phyloP scores from a whole-genome alignment of 2,797 vertebrate species.

The Rhabdomys pumilio region DNA sequence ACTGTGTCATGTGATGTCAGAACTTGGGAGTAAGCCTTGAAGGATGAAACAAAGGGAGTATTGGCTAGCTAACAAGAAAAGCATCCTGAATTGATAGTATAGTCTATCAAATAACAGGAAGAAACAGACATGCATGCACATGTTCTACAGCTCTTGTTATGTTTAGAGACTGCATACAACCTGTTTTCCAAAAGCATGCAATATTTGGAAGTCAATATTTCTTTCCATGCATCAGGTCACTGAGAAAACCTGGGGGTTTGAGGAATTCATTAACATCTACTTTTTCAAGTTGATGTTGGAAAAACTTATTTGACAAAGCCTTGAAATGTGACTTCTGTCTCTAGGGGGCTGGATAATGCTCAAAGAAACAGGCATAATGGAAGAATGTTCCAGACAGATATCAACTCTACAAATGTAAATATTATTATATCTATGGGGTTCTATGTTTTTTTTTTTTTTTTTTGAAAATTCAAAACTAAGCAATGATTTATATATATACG shows the following conservation, averaged over 20 bases:
- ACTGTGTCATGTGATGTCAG: slow-evolving; percentile 65
- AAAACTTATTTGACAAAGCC: neutral
- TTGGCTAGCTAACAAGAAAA: neutral
- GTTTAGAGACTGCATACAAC: neutral
- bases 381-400: neutral
- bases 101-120: neutral
- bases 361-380: neutral
- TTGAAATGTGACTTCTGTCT: neutral
- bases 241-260: slow-evolving; percentile 38
- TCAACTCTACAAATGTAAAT: neutral
- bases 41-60: slow-evolving; percentile 62
- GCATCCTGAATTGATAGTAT: neutral
- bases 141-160: neutral
- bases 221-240: slow-evolving; percentile 2
- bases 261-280: neutral
- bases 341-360: neutral
- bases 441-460: too few species aligned
- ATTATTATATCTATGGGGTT: neutral
- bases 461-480: slow-evolving; percentile 43
- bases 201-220: slow-evolving; percentile 37
- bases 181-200: neutral
- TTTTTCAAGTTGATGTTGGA: slow-evolving; percentile 36
- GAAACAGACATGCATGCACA: neutral
- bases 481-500: neutral
- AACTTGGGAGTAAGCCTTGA: slow-evolving; percentile 69